A percentile compares a stretch with the other conserved stretches of the same genome.
Evolutionary conservation across 1,140 invertebrate species (phyloP).

Genomic region (Palaemon carinicauda): DNA sequence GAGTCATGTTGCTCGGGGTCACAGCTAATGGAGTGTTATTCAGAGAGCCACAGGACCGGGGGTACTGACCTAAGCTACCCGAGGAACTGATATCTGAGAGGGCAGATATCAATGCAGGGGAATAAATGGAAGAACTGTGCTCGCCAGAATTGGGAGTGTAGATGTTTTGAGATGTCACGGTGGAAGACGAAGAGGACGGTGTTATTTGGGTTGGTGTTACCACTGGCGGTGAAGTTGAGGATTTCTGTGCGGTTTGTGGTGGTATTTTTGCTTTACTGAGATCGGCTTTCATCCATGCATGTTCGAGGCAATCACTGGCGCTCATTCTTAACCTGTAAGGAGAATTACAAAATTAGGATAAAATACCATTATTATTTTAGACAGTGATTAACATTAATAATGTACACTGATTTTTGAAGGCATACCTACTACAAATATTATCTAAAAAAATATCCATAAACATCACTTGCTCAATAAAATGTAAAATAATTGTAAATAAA

Average conservation of each 20-base stretch:
- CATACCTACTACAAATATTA: no score
- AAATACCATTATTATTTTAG: neutral
- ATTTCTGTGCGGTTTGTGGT: neutral
- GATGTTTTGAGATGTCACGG: neutral
- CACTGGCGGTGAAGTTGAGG: neutral
- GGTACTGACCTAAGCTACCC: neutral
- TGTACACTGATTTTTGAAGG: neutral
- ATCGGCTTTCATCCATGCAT: conserved; percentile 70
- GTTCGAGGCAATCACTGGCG: conserved; percentile 72
- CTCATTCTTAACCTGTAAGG: conserved; percentile 71
- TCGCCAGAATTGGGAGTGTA: neutral
- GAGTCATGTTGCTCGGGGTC: conserved; percentile 33
- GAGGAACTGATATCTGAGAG: conserved; percentile 30
- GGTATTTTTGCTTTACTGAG: conserved; percentile 52
- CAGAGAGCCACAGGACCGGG: conserved; percentile 15
- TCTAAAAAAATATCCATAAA: no score
- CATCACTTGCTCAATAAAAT: no score
- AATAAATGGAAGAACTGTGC: neutral
- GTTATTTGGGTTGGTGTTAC: neutral
- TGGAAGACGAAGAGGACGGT: neutral
- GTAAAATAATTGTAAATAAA: no score
- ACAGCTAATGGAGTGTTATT: conserved; percentile 27
- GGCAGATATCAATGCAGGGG: conserved; percentile 28
- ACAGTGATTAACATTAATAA: neutral
- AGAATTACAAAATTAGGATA: conserved; percentile 56